These are phyloP conservation scores for Osmerus mordax DNA, from an alignment of 2,113 vertebrate species.

Conservation along the genomic window DNA sequence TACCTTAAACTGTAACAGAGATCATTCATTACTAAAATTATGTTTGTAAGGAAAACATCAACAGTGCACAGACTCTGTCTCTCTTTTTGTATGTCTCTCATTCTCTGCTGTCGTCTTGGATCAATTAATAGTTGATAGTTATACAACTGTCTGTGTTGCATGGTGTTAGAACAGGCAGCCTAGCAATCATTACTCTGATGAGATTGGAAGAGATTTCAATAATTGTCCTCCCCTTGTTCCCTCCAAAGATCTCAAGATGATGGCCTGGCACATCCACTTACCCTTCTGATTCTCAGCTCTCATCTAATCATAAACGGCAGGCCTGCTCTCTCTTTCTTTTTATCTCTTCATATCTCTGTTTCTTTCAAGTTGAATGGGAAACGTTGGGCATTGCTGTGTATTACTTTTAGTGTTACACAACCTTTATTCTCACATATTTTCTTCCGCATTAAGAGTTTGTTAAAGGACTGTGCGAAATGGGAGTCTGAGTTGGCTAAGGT, in stretches of 20 bases:
- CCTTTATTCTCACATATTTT: too few relatives aligned
- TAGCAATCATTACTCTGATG: constrained; percentile 57
- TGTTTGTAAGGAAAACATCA: too few relatives aligned
- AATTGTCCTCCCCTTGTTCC: constrained; percentile 56
- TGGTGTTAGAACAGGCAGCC: constrained; percentile 26
- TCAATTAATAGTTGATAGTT: constrained; percentile 46
- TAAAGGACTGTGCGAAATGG: not conserved
- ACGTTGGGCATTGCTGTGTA: too few relatives aligned
- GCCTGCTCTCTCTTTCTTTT: not conserved
- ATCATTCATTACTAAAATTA: too few relatives aligned
- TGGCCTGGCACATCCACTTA: constrained; percentile 56
- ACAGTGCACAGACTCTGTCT: constrained; percentile 52
- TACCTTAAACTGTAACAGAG: too few relatives aligned
- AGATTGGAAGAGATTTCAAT: constrained; percentile 47
- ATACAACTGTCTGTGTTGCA: constrained; percentile 34
- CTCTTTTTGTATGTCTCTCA: constrained; percentile 50
- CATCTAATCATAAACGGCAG: not conserved
- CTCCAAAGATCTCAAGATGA: constrained; percentile 42
- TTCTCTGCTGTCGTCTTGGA: constrained; percentile 55
- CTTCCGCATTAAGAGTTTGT: too few relatives aligned
- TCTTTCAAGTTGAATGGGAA: not conserved
- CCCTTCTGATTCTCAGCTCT: constrained; percentile 19
- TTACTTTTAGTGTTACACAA: too few relatives aligned
- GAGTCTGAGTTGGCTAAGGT: not conserved
- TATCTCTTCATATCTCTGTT: constrained; percentile 9